phyloP scores from a whole-genome alignment of 2,797 vertebrate species.

The Amblyraja radiata region DNA sequence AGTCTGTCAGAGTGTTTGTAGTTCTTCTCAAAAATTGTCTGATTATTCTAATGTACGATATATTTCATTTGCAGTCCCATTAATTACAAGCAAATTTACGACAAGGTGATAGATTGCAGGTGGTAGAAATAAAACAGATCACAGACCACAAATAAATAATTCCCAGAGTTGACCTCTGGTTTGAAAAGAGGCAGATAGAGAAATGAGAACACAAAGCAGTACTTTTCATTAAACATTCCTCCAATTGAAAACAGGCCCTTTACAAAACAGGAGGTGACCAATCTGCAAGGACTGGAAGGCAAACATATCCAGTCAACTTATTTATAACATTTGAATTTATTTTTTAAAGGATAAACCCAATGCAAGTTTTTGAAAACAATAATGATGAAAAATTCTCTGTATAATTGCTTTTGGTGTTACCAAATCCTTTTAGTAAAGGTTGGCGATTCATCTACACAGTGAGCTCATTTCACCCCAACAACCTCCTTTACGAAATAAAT shows the following conservation, averaged over 20 bases:
- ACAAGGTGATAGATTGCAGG: conserved; percentile 50
- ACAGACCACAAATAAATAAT: conserved; percentile 40
- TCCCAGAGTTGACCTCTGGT: conserved; percentile 1
- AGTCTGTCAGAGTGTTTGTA: conserved; percentile 4
- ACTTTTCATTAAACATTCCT: background rate
- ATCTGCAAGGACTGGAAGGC: background rate
- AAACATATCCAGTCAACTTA: background rate
- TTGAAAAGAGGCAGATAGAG: background rate
- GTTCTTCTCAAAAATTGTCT: background rate
- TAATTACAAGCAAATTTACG: conserved; percentile 44
- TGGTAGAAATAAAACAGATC: conserved; percentile 48
- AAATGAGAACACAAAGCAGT: background rate
- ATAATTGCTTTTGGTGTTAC: background rate
- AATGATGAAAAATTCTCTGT: background rate
- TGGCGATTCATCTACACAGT: background rate
- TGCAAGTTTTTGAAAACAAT: background rate
- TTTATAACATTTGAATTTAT: background rate
- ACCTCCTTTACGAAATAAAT: conserved; percentile 5
- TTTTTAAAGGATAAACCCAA: background rate
- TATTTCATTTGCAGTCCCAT: conserved; percentile 38
- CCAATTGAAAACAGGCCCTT: background rate
- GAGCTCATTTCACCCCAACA: background rate
- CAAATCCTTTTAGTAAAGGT: background rate
- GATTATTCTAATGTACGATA: background rate
- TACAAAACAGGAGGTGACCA: background rate